Conservation (phyloP, 2,797 vertebrate genomes). For the Holocentrus rufus region DNA sequence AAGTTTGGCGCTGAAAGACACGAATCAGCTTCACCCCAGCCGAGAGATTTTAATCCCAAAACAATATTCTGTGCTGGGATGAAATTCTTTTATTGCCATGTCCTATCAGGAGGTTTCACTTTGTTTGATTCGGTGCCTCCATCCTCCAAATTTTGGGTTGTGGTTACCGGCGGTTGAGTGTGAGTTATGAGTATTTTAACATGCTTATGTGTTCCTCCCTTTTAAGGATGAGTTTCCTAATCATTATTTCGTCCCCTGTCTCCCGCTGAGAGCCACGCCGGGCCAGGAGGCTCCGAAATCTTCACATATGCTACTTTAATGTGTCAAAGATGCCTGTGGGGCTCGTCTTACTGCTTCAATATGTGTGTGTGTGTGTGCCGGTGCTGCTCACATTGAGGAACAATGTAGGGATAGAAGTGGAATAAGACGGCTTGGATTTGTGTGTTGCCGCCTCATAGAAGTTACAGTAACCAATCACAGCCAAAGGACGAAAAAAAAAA, state of each 20-base stretch:
- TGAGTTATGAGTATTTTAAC: constrained; percentile 54
- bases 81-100: too few species aligned
- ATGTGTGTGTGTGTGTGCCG: constrained; percentile 23
- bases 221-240: constrained; percentile 61
- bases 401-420: constrained; percentile 4
- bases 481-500: not conserved
- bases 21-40: constrained; percentile 9
- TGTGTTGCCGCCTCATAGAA: not conserved
- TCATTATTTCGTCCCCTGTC: constrained; percentile 64
- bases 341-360: constrained; percentile 51
- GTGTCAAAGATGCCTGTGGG: constrained; percentile 60
- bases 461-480: not conserved
- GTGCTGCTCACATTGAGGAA: constrained; percentile 26
- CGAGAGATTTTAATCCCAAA: not conserved
- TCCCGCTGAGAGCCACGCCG: constrained; percentile 65
- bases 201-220: constrained; percentile 48
- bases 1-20: constrained; percentile 19
- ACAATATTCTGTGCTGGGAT: not conserved
- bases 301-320: constrained; percentile 69
- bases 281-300: constrained; percentile 62
- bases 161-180: constrained; percentile 21
- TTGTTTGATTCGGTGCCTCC: not conserved
- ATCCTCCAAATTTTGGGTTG: not conserved
- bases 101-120: not conserved
- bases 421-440: not conserved